Conservation (phyloP, 2,113 vertebrate species). For the Emydura subglobosa region DNA sequence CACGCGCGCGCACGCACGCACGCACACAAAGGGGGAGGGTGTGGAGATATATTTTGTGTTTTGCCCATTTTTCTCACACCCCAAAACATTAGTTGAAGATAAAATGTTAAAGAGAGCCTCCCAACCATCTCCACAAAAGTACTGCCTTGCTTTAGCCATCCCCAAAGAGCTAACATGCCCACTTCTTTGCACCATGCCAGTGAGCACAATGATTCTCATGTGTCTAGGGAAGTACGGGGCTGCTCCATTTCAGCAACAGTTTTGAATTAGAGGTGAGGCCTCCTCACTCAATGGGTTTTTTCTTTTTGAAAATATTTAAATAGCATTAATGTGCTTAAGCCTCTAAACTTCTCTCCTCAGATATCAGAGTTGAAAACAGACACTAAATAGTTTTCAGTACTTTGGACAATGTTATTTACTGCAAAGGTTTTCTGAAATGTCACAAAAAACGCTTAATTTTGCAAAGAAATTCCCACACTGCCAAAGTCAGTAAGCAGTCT, state of each 20-base stretch:
- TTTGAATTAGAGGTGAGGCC: fast-evolving
- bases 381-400: background rate
- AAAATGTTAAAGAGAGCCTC: fast-evolving
- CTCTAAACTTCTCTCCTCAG: background rate
- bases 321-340: background rate
- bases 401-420: background rate
- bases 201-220: background rate
- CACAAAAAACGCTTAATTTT: background rate
- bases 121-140: fast-evolving
- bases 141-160: fast-evolving
- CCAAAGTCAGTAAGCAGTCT: fast-evolving
- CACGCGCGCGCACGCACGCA: too few relatives aligned
- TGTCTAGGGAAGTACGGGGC: background rate
- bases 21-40: background rate
- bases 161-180: fast-evolving
- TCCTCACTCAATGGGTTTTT: background rate
- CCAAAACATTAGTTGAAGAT: fast-evolving
- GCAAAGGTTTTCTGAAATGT: background rate
- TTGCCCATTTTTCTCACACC: background rate
- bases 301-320: background rate
- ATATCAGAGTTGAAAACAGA: background rate
- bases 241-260: fast-evolving
- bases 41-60: fast-evolving
- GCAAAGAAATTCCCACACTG: background rate
- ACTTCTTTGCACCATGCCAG: background rate